Conservation (phyloP, 1,140 invertebrate species). For the Alviniconcha marisindica region DNA sequence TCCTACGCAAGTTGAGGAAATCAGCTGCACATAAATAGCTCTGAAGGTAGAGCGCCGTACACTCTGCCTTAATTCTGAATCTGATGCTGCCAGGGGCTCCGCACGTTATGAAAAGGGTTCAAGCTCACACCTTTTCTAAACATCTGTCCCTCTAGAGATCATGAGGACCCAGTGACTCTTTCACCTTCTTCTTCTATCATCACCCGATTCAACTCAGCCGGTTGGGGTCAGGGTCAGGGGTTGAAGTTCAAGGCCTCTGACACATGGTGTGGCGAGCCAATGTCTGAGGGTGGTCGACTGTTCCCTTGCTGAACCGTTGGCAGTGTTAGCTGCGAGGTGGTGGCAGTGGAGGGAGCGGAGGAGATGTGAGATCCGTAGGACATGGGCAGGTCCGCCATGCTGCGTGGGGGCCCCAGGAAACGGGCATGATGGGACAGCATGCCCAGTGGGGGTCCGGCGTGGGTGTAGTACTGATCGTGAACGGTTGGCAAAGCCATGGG, state of each 20-base stretch:
- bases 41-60: too few relatives aligned
- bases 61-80: too few relatives aligned
- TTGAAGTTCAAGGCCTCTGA: constrained; percentile 35
- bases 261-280: constrained; percentile 28
- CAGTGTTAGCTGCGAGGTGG: constrained; percentile 42
- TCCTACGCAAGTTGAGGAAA: too few relatives aligned
- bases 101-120: too few relatives aligned
- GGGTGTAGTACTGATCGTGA: constrained; percentile 42
- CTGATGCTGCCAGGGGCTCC: too few relatives aligned
- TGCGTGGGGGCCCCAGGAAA: constrained; percentile 34
- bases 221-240: background rate
- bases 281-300: constrained; percentile 30
- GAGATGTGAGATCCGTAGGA: constrained; percentile 35
- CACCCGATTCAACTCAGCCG: too few relatives aligned
- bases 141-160: too few relatives aligned
- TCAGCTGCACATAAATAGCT: too few relatives aligned
- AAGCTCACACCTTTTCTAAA: too few relatives aligned
- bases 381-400: constrained; percentile 31
- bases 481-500: constrained; percentile 25
- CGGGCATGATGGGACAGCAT: constrained; percentile 46
- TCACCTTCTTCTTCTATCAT: too few relatives aligned
- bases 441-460: constrained; percentile 21
- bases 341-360: constrained; percentile 37
- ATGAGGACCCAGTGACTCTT: too few relatives aligned
- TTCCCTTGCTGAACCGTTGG: constrained; percentile 34